Evolutionary conservation across 2,113 vertebrate species (phyloP), one percentile per base, ranked within the genome.

Genomic region (Heliornis fulica): DNA sequence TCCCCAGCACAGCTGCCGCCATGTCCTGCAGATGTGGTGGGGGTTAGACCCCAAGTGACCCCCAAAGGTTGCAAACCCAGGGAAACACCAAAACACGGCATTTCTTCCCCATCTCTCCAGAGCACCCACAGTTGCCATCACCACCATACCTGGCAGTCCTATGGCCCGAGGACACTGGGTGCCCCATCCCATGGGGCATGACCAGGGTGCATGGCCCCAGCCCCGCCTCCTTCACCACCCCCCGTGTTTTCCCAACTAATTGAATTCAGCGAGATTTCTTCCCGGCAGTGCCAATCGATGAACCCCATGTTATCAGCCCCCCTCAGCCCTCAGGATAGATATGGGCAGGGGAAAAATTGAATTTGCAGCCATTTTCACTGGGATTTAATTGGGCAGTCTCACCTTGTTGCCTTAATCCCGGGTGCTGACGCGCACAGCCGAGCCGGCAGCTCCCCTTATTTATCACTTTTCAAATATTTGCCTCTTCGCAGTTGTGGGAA

Each of bases 381-480:
- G 91, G 92, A 95, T 94, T 97, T 94, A 93, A 97, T 95, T 96
- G 96, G 94, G 82, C 88, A 90, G 94, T 95, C 88, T 96, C 95
- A 95, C 96, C 95, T 94, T 76, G 66, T 89, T 95, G 96, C 93
- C 79, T 96, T 93, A 96, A 96, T 97, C 93, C 96, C 7, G 4
- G 81, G 74, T 18, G 1, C 91, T 89, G 96, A 88, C 68, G 45
- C 10, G 50, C 38, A 2, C 70, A 72, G 95, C 81, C 25, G 2
- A 87, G 89, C 77, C 20, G 18, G 92, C 94, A 89, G 89, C 90
- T 96, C 91, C 84, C 94, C 74, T 91, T 96, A 95, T 97, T 94
- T 96, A 95, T 97, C 95, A 95, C 96, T 96, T 96, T 83, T 96
- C 95, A 96, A 95, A 96, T 95, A 94, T 96, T 96, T 94, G 94